Evolutionary conservation across 2,888 invertebrate genomes (phyloP).

Genomic region (Mesoligia furuncula): DNA sequence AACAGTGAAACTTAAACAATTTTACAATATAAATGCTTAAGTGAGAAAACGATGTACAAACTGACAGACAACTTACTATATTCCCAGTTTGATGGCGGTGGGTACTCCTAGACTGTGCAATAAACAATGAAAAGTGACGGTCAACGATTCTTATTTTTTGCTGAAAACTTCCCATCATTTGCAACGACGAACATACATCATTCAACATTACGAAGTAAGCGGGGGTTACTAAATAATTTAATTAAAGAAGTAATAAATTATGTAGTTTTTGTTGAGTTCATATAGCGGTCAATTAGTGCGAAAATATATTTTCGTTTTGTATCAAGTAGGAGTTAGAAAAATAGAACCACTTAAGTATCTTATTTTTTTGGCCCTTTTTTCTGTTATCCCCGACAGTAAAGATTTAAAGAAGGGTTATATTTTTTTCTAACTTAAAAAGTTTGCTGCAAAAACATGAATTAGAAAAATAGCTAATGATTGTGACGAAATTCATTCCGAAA

Average conservation of each 20-base stretch:
- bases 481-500: too few relatives aligned
- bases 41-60: constrained; percentile 26
- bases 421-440: background rate
- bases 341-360: background rate
- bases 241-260: background rate
- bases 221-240: constrained; percentile 29
- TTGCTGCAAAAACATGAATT: too few relatives aligned
- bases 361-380: background rate
- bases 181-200: constrained; percentile 25
- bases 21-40: background rate
- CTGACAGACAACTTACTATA: constrained; percentile 8
- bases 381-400: too few relatives aligned
- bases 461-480: background rate
- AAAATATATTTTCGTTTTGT: background rate
- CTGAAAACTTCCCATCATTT: constrained; percentile 58
- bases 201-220: constrained; percentile 20
- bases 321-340: background rate
- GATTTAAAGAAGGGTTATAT: too few relatives aligned
- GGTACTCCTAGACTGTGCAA: constrained; percentile 18
- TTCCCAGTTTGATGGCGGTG: constrained; percentile 4
- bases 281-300: constrained; percentile 17
- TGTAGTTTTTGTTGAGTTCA: constrained; percentile 34
- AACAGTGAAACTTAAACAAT: constrained; percentile 29
- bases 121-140: constrained; percentile 51
- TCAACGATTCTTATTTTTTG: constrained; percentile 51